phyloP scores from a whole-genome alignment of 2,888 invertebrate species.

The Cynaeus angustus region DNA sequence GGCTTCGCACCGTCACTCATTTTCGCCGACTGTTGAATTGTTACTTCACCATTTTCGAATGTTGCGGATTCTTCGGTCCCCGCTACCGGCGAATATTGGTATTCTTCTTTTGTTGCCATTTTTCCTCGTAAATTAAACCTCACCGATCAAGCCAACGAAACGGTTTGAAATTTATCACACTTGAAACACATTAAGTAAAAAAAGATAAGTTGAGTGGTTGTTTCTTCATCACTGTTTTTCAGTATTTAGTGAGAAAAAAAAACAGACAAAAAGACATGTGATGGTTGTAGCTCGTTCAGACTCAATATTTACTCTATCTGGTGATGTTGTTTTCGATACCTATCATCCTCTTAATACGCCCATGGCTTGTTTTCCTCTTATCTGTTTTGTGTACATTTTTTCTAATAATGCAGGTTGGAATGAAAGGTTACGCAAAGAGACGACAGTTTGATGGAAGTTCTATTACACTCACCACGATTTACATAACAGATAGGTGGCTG shows the following conservation, averaged over 20 bases:
- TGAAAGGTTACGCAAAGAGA: neutral
- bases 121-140: conserved; percentile 2
- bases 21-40: conserved; percentile 21
- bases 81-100: conserved; percentile 55
- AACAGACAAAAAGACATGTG: conserved; percentile 1
- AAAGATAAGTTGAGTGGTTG: conserved; percentile 10
- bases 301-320: neutral
- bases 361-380: neutral
- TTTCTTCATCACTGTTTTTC: conserved; percentile 9
- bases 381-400: conserved; percentile 2
- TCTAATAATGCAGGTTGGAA: neutral
- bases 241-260: neutral
- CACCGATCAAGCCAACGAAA: neutral
- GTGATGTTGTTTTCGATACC: neutral
- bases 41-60: conserved; percentile 39
- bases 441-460: neutral
- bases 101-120: conserved; percentile 49
- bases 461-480: conserved; percentile 1
- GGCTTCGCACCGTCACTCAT: conserved; percentile 31
- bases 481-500: too few species aligned
- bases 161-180: neutral
- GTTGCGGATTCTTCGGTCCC: conserved; percentile 51
- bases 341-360: neutral
- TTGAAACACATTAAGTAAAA: conserved; percentile 3
- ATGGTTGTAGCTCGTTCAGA: neutral